Evolutionary conservation across 2,888 invertebrate species (phyloP).

Genomic region (Diarsia dahlii): DNA sequence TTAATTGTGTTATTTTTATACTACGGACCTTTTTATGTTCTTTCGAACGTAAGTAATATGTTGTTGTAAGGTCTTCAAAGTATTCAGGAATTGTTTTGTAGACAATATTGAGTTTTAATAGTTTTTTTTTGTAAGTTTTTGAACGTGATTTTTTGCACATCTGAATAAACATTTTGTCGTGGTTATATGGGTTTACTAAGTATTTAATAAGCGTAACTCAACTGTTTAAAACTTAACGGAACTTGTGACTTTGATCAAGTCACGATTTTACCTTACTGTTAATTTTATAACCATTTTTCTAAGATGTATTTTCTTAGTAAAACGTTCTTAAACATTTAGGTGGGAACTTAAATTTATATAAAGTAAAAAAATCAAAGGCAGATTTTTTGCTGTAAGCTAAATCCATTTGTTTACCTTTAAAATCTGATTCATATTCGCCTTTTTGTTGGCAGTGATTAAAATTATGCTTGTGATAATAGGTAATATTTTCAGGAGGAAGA

Average conservation of each 20-base stretch:
- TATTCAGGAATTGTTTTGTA: conserved; percentile 39
- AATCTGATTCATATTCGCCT: not conserved
- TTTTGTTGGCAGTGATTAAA: not conserved
- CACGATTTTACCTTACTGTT: not conserved
- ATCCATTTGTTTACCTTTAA: too few species aligned
- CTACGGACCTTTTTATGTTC: conserved; percentile 74
- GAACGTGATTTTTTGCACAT: not conserved
- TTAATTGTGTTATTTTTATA: conserved; percentile 87
- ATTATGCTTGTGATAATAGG: not conserved
- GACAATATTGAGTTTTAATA: conserved; percentile 74
- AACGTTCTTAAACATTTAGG: too few species aligned
- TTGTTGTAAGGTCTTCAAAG: conserved; percentile 66
- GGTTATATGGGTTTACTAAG: too few species aligned
- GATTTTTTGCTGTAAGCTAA: not conserved
- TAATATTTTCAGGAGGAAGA: not conserved
- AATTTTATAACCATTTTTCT: too few species aligned
- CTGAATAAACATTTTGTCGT: not conserved
- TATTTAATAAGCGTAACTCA: not conserved
- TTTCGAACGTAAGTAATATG: conserved; percentile 79
- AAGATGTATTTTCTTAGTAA: too few species aligned
- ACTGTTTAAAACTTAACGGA: not conserved
- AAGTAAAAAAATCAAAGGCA: not conserved
- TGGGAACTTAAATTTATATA: too few species aligned
- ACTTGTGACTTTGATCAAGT: not conserved
- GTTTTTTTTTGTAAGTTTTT: conserved; percentile 58